Percentiles rank a stretch among this genome's conserved stretches.
phyloP scores from a whole-genome alignment of 2,888 invertebrate species.

The Lepidocyrtoides sp. region DNA sequence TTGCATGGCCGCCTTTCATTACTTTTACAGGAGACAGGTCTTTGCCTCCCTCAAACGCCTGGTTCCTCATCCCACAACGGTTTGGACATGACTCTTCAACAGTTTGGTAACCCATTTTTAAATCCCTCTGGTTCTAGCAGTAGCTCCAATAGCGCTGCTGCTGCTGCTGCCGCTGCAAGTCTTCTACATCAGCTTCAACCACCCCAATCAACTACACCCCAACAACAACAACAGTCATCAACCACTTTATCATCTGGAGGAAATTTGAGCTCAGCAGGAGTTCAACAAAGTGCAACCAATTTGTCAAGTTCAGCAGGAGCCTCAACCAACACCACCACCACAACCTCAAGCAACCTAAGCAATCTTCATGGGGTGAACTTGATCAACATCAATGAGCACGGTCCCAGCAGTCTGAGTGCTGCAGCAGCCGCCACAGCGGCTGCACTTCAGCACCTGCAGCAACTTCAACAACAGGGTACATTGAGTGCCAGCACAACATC shows the following conservation, averaged over 20 bases:
- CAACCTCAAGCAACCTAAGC: background rate
- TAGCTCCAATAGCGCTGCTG: slow-evolving; percentile 49
- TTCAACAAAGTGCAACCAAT: slow-evolving; percentile 68
- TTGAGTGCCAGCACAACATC: slow-evolving; percentile 67
- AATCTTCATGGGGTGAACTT: slow-evolving; percentile 72
- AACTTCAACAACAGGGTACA: slow-evolving; percentile 73
- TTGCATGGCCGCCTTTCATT: background rate
- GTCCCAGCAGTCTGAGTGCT: slow-evolving; percentile 39
- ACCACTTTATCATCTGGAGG: slow-evolving; percentile 73
- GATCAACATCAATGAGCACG: slow-evolving; percentile 71
- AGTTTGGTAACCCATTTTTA: slow-evolving; percentile 73
- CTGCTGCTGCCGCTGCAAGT: slow-evolving; percentile 8
- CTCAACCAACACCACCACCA: background rate
- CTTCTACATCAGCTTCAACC: slow-evolving; percentile 68
- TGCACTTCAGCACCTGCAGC: slow-evolving; percentile 76
- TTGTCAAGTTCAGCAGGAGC: slow-evolving; percentile 72
- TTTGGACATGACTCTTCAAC: slow-evolving; percentile 83
- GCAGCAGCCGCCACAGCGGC: slow-evolving; percentile 69
- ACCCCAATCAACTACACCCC: slow-evolving; percentile 57
- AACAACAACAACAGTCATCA: slow-evolving; percentile 50
- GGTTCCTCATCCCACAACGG: slow-evolving; percentile 82
- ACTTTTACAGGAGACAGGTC: slow-evolving; percentile 74
- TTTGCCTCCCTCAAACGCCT: slow-evolving; percentile 81
- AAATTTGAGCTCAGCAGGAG: slow-evolving; percentile 61
- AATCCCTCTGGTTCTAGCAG: slow-evolving; percentile 53